These are phyloP conservation scores for Lordiphosa fenestrarum DNA, from an alignment of 2,888 invertebrate genomes.

Conservation along the genomic window DNA sequence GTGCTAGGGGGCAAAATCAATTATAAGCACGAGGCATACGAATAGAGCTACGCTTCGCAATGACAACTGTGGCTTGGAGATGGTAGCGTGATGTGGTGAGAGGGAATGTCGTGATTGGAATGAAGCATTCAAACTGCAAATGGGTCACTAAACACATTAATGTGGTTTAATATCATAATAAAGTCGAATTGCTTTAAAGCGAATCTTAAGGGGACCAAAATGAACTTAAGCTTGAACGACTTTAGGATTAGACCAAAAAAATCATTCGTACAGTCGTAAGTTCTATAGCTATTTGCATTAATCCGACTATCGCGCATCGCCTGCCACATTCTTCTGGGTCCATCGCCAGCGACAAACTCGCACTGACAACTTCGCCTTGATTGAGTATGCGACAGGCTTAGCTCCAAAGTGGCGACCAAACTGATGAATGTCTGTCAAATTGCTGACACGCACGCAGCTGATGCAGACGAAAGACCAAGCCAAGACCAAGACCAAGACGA, in stretches of 20 bases:
- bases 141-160: no score
- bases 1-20: constrained; percentile 38
- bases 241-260: no score
- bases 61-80: constrained; percentile 42
- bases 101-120: not conserved
- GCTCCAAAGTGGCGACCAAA: constrained; percentile 39
- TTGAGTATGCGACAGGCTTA: constrained; percentile 66
- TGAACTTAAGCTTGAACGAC: no score
- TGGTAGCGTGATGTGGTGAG: constrained; percentile 1
- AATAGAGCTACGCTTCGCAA: constrained; percentile 11
- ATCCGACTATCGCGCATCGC: not conserved
- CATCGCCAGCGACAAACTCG: constrained; percentile 11
- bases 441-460: constrained; percentile 67
- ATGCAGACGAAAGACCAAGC: constrained; percentile 25
- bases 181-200: no score
- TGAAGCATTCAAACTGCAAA: no score
- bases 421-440: constrained; percentile 76
- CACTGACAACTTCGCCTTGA: constrained; percentile 41
- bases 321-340: constrained; percentile 13
- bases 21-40: constrained; percentile 66
- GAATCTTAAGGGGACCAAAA: no score
- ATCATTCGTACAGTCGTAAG: no score
- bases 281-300: no score
- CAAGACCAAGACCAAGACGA: constrained; percentile 24
- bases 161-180: no score